A percentile compares a stretch with the other conserved stretches of the same genome.
These are phyloP conservation scores for Otocyon megalotis DNA, from an alignment of 2,113 vertebrate genomes.

Conservation along the genomic window DNA sequence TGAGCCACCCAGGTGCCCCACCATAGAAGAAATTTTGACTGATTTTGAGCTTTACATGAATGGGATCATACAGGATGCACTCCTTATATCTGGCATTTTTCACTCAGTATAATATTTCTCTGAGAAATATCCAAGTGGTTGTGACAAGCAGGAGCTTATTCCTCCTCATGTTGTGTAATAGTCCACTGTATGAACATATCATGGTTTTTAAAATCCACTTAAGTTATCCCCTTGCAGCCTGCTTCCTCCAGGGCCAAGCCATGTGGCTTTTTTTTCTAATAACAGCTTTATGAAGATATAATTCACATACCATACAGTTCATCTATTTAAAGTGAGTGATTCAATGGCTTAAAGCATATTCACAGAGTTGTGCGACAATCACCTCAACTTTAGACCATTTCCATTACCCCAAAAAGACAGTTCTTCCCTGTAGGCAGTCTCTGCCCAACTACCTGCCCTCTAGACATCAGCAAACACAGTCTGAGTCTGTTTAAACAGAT, in stretches of 20 bases:
- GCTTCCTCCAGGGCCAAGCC: not conserved
- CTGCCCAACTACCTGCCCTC: not conserved
- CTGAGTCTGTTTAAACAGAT: not conserved
- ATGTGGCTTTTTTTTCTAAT: not conserved
- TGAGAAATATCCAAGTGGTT: not conserved
- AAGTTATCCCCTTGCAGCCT: not conserved
- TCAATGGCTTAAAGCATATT: not conserved
- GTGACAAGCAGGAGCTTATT: not conserved
- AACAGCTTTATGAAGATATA: not conserved
- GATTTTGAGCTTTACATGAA: not conserved
- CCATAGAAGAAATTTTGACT: not conserved
- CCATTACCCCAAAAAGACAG: not conserved
- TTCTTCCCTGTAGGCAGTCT: not conserved
- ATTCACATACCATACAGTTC: not conserved
- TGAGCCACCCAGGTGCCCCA: no score
- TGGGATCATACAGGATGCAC: not conserved
- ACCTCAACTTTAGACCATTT: not conserved
- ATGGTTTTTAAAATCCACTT: not conserved
- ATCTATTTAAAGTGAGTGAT: not conserved
- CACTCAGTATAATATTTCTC: not conserved
- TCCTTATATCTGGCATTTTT: not conserved
- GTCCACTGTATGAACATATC: not conserved
- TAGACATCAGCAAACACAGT: not conserved
- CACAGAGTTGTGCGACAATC: not conserved
- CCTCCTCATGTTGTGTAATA: not conserved